Percentiles rank a stretch among this genome's conserved stretches.
These are phyloP conservation scores for Rhagologus leucostigma DNA, from an alignment of 2,113 vertebrate species.

Conservation along the genomic window DNA sequence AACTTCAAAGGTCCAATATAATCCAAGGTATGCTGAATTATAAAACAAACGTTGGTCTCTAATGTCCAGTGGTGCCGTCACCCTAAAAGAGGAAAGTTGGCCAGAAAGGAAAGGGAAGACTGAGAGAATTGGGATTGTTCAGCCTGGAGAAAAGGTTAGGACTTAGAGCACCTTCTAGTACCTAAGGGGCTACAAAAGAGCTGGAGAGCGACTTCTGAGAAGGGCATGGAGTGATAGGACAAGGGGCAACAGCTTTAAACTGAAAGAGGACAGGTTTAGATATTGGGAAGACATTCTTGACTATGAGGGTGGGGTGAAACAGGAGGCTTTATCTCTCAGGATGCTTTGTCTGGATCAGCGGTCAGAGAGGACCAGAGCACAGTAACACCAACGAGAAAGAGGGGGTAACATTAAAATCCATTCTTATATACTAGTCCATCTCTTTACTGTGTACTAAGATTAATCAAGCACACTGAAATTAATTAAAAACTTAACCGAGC, in stretches of 20 bases:
- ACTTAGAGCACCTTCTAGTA: neutral
- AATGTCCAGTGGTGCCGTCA: neutral
- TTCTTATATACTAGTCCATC: neutral
- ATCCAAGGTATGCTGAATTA: neutral
- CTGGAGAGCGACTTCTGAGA: neutral
- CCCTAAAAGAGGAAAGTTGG: neutral
- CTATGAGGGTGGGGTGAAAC: neutral
- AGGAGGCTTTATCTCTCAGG: neutral
- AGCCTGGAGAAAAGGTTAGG: neutral
- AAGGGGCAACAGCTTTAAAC: neutral
- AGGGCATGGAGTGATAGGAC: neutral
- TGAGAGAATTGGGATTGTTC: neutral
- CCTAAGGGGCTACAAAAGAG: neutral
- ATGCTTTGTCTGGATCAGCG: neutral
- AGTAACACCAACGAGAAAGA: neutral
- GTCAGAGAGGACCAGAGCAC: neutral
- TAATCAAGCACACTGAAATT: neutral
- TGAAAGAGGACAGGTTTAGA: neutral
- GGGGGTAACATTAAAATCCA: neutral
- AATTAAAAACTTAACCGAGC: neutral
- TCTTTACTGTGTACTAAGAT: neutral
- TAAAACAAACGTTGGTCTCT: neutral
- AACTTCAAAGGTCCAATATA: neutral
- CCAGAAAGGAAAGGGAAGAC: neutral
- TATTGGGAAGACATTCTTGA: neutral